A percentile compares a stretch with the other conserved stretches of the same genome.
Conservation (phyloP, 2,888 invertebrate species). For the Anticlea derivata region DNA sequence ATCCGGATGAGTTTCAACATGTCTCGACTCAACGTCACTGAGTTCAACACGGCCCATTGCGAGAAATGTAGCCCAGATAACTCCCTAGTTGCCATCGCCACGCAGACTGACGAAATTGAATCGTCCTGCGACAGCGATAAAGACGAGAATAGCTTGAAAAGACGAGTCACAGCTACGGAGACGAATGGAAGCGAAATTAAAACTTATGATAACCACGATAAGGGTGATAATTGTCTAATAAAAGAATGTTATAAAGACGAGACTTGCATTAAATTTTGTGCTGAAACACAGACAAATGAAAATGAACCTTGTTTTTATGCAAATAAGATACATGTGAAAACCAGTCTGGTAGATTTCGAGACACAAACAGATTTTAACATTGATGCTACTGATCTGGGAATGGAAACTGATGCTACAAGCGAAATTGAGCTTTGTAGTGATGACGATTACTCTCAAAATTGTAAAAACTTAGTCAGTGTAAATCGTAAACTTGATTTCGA, state of each 20-base stretch:
- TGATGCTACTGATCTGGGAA: constrained; percentile 8
- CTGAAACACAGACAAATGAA: constrained; percentile 46
- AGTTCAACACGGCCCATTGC: constrained; percentile 38
- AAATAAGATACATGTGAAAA: neutral
- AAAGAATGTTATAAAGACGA: constrained; percentile 1
- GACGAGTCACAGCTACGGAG: constrained; percentile 34
- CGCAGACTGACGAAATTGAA: constrained; percentile 47
- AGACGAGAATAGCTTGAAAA: constrained; percentile 7
- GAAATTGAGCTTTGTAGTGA: constrained; percentile 7
- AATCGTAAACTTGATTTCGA: constrained; percentile 13
- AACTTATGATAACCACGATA: neutral
- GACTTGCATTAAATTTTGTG: neutral
- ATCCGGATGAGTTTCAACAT: constrained; percentile 68
- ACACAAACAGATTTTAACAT: constrained; percentile 10
- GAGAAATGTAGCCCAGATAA: constrained; percentile 43
- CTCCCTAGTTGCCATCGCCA: constrained; percentile 41
- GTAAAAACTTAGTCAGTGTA: neutral
- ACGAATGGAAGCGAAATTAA: constrained; percentile 28
- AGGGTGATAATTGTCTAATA: no score
- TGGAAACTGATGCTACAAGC: constrained; percentile 2
- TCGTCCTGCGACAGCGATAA: constrained; percentile 5
- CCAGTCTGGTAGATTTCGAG: constrained; percentile 2
- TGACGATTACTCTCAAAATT: constrained; percentile 18
- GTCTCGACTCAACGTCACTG: constrained; percentile 50
- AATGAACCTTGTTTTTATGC: constrained; percentile 4